phyloP scores from a whole-genome alignment of 2,888 invertebrate species.

The Eugnorisma glareosa region DNA sequence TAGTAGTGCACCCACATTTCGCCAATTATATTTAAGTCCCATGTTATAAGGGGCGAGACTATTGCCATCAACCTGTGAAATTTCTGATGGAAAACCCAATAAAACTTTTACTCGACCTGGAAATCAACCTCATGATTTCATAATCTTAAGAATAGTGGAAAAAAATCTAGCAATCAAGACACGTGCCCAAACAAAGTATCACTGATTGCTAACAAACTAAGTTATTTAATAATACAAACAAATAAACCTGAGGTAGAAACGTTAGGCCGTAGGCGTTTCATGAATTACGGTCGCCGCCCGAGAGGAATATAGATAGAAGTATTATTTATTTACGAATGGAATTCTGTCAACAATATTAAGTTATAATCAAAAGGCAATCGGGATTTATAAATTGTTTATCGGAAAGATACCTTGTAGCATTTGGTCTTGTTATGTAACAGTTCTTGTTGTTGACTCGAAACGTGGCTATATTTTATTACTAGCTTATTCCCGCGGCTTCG shows the following conservation, averaged over 20 bases:
- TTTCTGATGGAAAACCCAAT: not conserved
- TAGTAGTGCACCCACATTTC: not conserved
- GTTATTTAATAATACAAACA: slow-evolving; percentile 13
- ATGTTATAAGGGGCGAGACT: not conserved
- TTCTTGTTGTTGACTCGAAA: not conserved
- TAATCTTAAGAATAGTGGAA: not conserved
- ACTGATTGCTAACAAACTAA: slow-evolving; percentile 28
- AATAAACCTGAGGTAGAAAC: slow-evolving; percentile 7
- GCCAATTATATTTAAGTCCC: not conserved
- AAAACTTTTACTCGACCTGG: not conserved
- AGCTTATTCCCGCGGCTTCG: too few relatives aligned
- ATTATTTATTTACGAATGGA: slow-evolving; percentile 16
- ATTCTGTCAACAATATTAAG: slow-evolving; percentile 22
- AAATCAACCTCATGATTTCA: not conserved
- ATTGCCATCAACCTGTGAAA: not conserved
- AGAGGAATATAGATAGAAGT: slow-evolving; percentile 7
- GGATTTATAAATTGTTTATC: not conserved
- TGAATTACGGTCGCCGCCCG: not conserved
- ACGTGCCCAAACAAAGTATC: slow-evolving; percentile 20
- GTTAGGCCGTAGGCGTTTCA: slow-evolving; percentile 28
- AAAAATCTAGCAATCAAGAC: slow-evolving; percentile 3
- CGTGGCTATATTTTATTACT: not conserved
- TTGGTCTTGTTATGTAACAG: not conserved
- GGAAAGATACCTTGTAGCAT: not conserved
- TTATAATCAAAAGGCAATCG: slow-evolving; percentile 9